A percentile compares a stretch with the other conserved stretches of the same genome.
Evolutionary conservation across 1,140 invertebrate genomes (phyloP).

Genomic region (Archivesica marissinica): DNA sequence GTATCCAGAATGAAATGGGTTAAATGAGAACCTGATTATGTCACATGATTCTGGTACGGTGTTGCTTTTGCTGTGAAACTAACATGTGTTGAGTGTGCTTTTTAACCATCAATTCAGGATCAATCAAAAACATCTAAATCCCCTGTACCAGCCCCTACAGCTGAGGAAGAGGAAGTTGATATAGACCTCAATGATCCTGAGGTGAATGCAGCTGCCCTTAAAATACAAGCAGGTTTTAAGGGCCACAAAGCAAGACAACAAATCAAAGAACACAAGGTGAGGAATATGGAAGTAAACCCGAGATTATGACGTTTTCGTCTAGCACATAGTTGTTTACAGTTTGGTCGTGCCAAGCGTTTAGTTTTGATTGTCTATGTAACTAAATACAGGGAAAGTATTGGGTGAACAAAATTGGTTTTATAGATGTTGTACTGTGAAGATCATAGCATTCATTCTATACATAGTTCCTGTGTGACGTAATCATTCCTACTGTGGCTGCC

Average conservation of each 20-base stretch:
- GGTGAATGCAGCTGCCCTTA: constrained; percentile 72
- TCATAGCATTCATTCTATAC: no score
- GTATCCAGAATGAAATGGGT: no score
- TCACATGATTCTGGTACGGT: neutral
- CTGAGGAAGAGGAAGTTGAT: constrained; percentile 57
- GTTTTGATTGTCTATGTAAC: no score
- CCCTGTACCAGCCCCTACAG: neutral
- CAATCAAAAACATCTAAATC: neutral
- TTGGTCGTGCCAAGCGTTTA: no score
- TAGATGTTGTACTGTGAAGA: no score
- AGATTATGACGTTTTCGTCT: no score
- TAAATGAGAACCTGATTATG: neutral
- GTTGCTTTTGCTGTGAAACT: constrained; percentile 3
- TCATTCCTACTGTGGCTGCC: no score
- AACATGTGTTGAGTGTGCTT: constrained; percentile 13
- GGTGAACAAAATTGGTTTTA: no score
- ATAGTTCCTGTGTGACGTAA: no score
- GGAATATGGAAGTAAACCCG: neutral
- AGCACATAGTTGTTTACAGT: no score
- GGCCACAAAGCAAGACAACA: constrained; percentile 67
- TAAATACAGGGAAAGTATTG: no score
- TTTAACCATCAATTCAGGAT: constrained; percentile 40
- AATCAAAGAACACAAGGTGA: constrained; percentile 54
- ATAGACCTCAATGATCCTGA: constrained; percentile 73
- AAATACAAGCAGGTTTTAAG: constrained; percentile 77